Evolutionary conservation across 2,113 vertebrate genomes (phyloP).

Genomic region (Paradoxurus hermaphroditus): DNA sequence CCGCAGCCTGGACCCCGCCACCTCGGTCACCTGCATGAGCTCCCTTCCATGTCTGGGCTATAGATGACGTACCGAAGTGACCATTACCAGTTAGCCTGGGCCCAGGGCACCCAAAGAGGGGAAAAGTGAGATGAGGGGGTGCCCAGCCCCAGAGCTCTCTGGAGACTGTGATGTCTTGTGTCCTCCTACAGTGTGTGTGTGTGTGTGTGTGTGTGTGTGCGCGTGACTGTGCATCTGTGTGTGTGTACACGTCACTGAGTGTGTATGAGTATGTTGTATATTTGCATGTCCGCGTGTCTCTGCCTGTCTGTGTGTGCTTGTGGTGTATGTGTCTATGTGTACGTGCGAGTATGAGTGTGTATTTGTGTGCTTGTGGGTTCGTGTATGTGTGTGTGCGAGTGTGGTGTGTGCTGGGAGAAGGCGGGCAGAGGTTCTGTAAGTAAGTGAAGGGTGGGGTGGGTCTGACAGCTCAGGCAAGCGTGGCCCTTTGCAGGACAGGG

Average conservation of each 20-base stretch:
- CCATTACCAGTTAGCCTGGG: fast-evolving
- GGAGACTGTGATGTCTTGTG: background rate
- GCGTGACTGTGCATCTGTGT: background rate
- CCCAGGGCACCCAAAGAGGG: background rate
- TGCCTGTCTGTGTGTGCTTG: fast-evolving
- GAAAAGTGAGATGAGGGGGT: background rate
- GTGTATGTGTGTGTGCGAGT: background rate
- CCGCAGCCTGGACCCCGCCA: no score
- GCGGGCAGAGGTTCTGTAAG: background rate
- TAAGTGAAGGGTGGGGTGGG: fast-evolving
- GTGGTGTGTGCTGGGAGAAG: background rate
- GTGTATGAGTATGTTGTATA: background rate
- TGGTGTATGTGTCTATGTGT: background rate
- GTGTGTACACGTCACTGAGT: no score
- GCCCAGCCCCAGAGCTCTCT: background rate
- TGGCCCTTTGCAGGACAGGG: background rate
- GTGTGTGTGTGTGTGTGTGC: background rate
- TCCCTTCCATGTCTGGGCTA: background rate
- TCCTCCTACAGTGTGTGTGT: background rate
- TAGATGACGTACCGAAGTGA: fast-evolving
- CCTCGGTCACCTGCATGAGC: background rate
- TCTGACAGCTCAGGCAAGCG: no score
- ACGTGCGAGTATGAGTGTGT: background rate
- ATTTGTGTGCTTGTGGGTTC: background rate
- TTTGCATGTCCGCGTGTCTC: background rate